phyloP scores from a whole-genome alignment of 2,797 vertebrate genomes.

The Uromys caudimaculatus region DNA sequence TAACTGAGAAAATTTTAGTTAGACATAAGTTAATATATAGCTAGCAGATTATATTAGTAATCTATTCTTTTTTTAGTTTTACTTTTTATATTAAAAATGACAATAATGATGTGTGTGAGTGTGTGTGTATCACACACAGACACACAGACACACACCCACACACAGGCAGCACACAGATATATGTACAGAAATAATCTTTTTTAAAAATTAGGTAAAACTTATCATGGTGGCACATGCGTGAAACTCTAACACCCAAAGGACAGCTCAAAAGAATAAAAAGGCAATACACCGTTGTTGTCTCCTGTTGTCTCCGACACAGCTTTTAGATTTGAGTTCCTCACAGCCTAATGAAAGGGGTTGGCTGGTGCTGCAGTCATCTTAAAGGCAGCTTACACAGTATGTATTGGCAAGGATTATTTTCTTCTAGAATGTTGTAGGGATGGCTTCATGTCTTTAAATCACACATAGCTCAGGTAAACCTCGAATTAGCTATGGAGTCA shows the following conservation, averaged over 20 bases:
- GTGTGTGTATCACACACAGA: not conserved
- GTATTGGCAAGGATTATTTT: not conserved
- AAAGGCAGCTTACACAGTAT: not conserved
- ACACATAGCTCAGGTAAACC: not conserved
- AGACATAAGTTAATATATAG: not conserved
- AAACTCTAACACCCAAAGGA: not conserved
- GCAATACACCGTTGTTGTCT: not conserved
- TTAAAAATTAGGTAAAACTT: not conserved
- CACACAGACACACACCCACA: not conserved
- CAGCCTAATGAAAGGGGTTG: not conserved
- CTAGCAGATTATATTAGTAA: not conserved
- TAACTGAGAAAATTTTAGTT: slow-evolving; percentile 26
- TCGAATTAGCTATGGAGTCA: not conserved
- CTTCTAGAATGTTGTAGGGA: not conserved
- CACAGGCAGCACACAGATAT: not conserved
- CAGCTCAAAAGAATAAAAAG: not conserved
- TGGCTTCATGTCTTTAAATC: not conserved
- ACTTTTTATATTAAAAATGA: not conserved
- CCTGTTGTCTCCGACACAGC: not conserved
- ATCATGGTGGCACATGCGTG: not conserved
- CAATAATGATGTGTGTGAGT: no score
- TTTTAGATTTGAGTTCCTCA: not conserved
- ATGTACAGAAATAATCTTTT: not conserved
- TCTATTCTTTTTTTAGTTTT: not conserved
- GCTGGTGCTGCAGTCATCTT: not conserved